Base-by-base conservation (phyloP, 1,140 invertebrate genomes). In the Homarus americanus region DNA sequence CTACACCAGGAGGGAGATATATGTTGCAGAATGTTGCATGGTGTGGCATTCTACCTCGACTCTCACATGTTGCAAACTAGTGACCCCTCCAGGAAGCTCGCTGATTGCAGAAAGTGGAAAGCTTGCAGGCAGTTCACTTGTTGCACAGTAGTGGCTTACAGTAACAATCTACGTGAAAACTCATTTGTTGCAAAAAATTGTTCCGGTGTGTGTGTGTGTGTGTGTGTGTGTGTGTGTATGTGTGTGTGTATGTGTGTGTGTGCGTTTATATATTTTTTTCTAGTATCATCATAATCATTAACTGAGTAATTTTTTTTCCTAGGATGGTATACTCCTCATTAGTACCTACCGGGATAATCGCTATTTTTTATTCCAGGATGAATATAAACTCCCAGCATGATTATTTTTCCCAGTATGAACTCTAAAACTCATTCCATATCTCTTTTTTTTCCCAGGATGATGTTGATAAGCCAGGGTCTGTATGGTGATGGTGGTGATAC, bases 151-250 rank as follows among this genome's bases (percentile, higher is more conserved):
- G n/a, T n/a, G n/a, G 44, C 28, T 28, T 12, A 32, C 28, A 12
- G 69, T 17, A 36, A 12, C 28, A 32, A n/a, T 28, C 17, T 73
- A n/a, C 28, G 15, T 73, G 15, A 32, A 12, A 32, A 36, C 34
- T 28, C 28, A 10, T 28, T 28, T 73, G 69, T 73, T n/a, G n/a
- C n/a, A n/a, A n/a, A n/a, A n/a, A n/a, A n/a, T n/a, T n/a, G 38
- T 78, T 10, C 7, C 20, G 41, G 38, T 28, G 75, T 78, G 38
- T 41, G 75, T 78, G 75, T 78, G 38, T 78, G 38, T 78, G 38
- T 78, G 75, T 78, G 38, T 78, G 38, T 78, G 75, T 78, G 73
- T 76, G 73, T 76, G 73, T 76, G 73, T 76, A 34, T 76, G 73
- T 76, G 73, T 76, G 73, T 76, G 73, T 38, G 73, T 40, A 34